A percentile compares a stretch with the other conserved stretches of the same genome.
These are phyloP conservation scores for Agonopterix heracliana DNA, from an alignment of 2,888 invertebrate genomes.

Conservation along the genomic window DNA sequence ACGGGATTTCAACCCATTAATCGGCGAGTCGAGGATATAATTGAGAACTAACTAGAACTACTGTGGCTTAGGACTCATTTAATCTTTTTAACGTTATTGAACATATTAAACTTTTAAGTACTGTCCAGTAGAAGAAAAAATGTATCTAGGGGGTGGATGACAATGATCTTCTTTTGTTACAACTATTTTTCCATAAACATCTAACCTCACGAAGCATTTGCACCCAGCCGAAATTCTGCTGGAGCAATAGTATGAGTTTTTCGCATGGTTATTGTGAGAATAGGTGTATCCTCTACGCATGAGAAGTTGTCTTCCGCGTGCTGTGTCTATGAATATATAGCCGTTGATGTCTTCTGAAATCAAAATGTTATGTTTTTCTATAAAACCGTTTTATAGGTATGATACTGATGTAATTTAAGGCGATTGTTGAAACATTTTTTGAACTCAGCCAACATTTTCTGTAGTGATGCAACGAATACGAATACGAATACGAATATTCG, in stretches of 20 bases:
- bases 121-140: conserved; percentile 1
- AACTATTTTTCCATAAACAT: conserved; percentile 13
- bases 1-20: too few species aligned
- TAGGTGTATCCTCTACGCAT: conserved; percentile 26
- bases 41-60: too few species aligned
- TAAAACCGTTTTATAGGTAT: too few species aligned
- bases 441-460: too few species aligned
- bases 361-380: background rate
- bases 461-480: too few species aligned
- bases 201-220: conserved; percentile 19
- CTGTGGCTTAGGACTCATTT: too few species aligned
- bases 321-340: conserved; percentile 18
- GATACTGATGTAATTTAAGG: too few species aligned
- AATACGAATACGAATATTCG: too few species aligned
- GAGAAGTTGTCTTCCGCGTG: conserved; percentile 25
- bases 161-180: conserved; percentile 1
- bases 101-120: background rate
- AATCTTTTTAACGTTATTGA: too few species aligned
- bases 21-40: too few species aligned
- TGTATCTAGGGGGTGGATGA: conserved; percentile 10
- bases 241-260: conserved; percentile 2
- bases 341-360: background rate
- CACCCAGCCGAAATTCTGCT: conserved; percentile 23
- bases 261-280: conserved; percentile 18
- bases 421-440: too few species aligned